These are phyloP conservation scores for Calliphora vicina DNA, from an alignment of 1,140 invertebrate genomes.

Conservation along the genomic window DNA sequence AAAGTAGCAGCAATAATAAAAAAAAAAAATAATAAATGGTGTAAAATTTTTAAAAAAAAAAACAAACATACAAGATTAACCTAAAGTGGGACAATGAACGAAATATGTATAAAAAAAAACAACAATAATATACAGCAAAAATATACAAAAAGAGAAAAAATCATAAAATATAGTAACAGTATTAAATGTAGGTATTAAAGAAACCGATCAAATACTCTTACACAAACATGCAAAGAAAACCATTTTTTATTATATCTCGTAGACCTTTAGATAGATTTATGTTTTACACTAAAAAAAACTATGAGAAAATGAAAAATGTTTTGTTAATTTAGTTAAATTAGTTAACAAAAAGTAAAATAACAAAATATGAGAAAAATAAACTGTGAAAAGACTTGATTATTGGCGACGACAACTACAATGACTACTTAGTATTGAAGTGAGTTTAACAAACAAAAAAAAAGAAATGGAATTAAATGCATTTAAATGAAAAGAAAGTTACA, in stretches of 20 bases:
- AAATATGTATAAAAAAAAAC: background rate
- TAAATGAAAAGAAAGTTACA: conserved; percentile 4
- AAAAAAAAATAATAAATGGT: conserved; percentile 9
- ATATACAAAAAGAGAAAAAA: background rate
- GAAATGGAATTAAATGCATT: background rate
- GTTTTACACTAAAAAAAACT: background rate
- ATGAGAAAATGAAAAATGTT: conserved; percentile 17
- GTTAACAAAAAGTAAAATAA: background rate
- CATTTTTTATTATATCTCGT: too few relatives aligned
- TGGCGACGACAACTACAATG: background rate
- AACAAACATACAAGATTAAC: background rate
- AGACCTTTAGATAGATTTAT: background rate
- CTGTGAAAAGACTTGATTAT: background rate
- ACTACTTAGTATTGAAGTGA: background rate
- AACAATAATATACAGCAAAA: background rate
- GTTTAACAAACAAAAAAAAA: background rate
- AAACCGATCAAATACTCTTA: background rate
- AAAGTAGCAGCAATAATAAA: background rate
- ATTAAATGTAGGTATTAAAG: conserved; percentile 10
- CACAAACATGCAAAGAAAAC: background rate
- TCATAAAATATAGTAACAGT: conserved; percentile 1
- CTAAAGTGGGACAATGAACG: conserved; percentile 15
- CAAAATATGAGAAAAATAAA: background rate
- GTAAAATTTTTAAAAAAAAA: background rate
- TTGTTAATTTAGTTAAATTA: conserved; percentile 1